Evolutionary conservation across 35 echinoderm and acorn worm species (phyloP), one percentile per base, ranked within the genome.

Genomic region (Chiridota heheva): DNA sequence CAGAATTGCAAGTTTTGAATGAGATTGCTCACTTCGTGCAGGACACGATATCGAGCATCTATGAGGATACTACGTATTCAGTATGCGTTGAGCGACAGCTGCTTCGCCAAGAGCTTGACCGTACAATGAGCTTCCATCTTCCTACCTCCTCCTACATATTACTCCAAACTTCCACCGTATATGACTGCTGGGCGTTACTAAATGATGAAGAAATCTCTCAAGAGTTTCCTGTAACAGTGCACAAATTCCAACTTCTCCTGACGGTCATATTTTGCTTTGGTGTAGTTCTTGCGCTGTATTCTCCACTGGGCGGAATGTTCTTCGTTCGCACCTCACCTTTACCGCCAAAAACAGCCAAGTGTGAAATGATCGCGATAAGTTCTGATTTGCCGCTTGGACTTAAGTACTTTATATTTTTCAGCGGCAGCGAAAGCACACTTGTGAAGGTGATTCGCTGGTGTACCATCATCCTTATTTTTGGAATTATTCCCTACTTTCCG

Each of bases 11-110:
- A 26, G 73, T 88, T 18, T 8, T 77, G 30, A 55, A 70, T 7
- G 60, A 82, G 25, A 46, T 51, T 2, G 63, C 61, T 28, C 43
- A 63, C 56, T 61, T 66, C 46, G 17, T 22, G 8, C 32, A 35
- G 34, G 62, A 44, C 44, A 42, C 24, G 40, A 65, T 59, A 28
- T 28, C 57, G 17, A 79, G 84, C 5, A 51, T 61, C 22, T 26
- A 85, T 77, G 82, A 55, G 40, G 59, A 40, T 15, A 78, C 76
- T 24, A 38, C 18, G 10, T 60, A 40, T 10, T 53, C 79, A 2
- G 64, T 91, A n/a, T 93, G 90, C 58, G 42, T 88, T 35, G 90
- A 93, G 39, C 76, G 81, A 58, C 90, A 93, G 46, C 55, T 88
- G 5, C 48, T 34, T 38, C 34, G 40, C 17, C 60, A 82, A 45